phyloP scores from a whole-genome alignment of 2,113 vertebrate genomes.

The Tragelaphus imberbis region DNA sequence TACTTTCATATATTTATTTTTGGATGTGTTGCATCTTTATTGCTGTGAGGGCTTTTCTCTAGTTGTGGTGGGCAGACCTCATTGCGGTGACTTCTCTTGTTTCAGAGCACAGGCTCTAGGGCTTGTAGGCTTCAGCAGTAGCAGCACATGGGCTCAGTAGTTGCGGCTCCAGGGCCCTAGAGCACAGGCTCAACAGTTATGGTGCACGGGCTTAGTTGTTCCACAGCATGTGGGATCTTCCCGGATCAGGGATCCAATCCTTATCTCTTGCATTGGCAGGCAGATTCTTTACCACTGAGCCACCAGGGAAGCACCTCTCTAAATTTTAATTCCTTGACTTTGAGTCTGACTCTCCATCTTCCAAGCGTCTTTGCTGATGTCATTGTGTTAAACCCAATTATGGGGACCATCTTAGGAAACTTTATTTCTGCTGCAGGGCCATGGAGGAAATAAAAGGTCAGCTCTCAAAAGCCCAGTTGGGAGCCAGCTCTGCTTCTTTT shows the following conservation, averaged over 20 bases:
- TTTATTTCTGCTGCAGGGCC: neutral
- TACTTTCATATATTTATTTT: neutral
- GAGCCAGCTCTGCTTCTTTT: constrained; percentile 23
- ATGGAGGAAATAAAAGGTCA: constrained; percentile 55
- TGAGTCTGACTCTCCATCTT: neutral
- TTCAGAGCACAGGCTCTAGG: neutral
- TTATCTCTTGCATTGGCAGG: neutral
- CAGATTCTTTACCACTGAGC: neutral
- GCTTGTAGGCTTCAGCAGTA: neutral
- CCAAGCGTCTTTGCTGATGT: neutral
- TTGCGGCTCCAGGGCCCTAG: neutral
- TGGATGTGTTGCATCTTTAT: neutral
- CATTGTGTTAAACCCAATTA: constrained; percentile 17
- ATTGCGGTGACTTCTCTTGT: neutral
- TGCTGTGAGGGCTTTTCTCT: neutral
- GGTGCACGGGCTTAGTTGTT: neutral
- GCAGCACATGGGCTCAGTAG: neutral
- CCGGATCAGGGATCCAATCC: neutral
- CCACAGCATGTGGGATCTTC: neutral
- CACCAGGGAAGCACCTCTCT: neutral
- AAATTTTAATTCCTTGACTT: neutral
- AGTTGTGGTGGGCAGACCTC: neutral
- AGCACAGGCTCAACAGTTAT: neutral
- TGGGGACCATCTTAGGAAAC: neutral
- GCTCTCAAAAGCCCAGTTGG: constrained; percentile 58